phyloP scores from a whole-genome alignment of 2,113 vertebrate species.

The Lichenostomus cassidix region DNA sequence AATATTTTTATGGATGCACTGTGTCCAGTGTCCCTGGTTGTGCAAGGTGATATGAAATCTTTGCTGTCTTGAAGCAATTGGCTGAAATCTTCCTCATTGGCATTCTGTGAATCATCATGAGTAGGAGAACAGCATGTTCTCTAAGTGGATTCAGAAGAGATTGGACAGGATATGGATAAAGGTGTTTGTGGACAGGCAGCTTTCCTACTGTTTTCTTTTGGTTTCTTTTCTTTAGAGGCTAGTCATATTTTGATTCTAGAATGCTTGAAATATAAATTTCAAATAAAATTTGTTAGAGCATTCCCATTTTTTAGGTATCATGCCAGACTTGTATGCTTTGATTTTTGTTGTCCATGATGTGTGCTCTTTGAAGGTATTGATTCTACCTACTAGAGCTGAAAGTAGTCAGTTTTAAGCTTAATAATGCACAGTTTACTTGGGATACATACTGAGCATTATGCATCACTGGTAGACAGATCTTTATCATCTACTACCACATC shows the following conservation, averaged over 20 bases:
- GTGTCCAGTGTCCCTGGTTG: neutral
- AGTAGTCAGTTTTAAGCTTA: neutral
- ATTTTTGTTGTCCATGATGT: neutral
- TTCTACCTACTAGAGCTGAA: neutral
- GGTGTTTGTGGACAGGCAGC: neutral
- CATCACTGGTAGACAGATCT: neutral
- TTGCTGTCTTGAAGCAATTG: neutral
- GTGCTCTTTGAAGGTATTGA: neutral
- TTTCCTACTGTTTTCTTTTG: neutral
- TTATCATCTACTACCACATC: neutral
- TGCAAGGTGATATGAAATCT: neutral
- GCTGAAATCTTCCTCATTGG: neutral
- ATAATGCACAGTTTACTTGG: neutral
- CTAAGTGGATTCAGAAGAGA: neutral
- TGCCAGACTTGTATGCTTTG: neutral
- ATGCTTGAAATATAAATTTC: neutral
- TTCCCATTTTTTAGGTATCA: neutral
- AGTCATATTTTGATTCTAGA: neutral
- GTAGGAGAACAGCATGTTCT: neutral
- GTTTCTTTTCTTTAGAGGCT: neutral
- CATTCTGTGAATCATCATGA: neutral
- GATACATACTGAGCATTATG: neutral
- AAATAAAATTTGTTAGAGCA: neutral
- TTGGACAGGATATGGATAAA: neutral
- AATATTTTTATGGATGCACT: neutral